Conservation (phyloP, 1,140 invertebrate species). For the Acyrthosiphon pisum region DNA sequence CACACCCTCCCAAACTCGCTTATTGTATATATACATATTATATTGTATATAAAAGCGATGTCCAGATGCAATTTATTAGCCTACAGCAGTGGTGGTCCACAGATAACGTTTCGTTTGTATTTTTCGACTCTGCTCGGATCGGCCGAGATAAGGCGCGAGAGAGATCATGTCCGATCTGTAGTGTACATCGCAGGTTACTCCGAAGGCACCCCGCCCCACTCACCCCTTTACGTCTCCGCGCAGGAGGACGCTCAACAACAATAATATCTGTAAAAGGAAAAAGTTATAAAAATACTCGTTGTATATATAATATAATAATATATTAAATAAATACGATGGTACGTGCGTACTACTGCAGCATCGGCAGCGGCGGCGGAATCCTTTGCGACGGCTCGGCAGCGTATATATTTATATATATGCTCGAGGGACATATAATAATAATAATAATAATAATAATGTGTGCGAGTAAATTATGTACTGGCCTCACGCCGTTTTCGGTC, state of each 20-base stretch:
- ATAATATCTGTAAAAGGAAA: neutral
- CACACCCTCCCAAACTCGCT: neutral
- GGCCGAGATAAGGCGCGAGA: neutral
- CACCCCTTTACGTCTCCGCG: neutral
- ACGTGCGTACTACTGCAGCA: neutral
- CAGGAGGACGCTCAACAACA: neutral
- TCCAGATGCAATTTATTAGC: slow-evolving; percentile 42
- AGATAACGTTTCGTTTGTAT: neutral
- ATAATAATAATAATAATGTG: neutral
- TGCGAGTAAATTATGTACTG: slow-evolving; percentile 30
- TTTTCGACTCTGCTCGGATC: neutral
- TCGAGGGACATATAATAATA: neutral
- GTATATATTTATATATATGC: too few species aligned
- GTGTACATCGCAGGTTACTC: neutral
- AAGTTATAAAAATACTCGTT: neutral
- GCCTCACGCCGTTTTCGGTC: slow-evolving; percentile 40
- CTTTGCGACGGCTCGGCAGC: neutral
- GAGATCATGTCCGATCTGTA: neutral
- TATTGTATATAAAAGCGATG: neutral
- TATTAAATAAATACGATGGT: too few species aligned
- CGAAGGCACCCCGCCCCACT: neutral
- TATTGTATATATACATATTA: neutral
- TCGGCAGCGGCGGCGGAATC: neutral
- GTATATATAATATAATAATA: too few species aligned
- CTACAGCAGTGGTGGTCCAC: slow-evolving; percentile 9